These are phyloP conservation scores for Trissoscelio sp. DNA, from an alignment of 2,888 invertebrate species.

Conservation along the genomic window DNA sequence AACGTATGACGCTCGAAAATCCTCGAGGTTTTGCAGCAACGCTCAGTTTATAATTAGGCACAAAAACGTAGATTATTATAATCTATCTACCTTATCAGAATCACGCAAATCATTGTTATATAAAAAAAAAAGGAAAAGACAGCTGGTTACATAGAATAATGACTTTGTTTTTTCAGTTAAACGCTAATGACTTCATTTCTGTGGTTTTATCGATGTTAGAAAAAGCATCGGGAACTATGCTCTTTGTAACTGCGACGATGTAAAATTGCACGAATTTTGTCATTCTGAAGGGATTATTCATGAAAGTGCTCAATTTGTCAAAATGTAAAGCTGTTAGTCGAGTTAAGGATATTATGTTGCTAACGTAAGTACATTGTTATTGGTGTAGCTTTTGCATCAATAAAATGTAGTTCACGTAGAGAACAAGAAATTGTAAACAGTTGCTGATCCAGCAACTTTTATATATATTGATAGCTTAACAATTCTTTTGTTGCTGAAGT, in stretches of 20 bases:
- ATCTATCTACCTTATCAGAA: too few relatives aligned
- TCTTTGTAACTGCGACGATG: too few relatives aligned
- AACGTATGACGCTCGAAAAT: background rate
- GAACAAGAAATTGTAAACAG: too few relatives aligned
- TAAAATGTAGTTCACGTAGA: too few relatives aligned
- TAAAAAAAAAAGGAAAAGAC: background rate
- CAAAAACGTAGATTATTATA: background rate
- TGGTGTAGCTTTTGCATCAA: too few relatives aligned
- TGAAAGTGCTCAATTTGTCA: background rate
- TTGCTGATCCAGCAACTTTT: too few relatives aligned
- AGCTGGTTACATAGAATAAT: background rate
- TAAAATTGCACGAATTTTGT: background rate
- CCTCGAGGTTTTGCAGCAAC: background rate
- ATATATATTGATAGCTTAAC: too few relatives aligned
- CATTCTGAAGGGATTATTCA: background rate
- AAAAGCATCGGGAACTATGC: background rate
- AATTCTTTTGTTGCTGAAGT: too few relatives aligned
- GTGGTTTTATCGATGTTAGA: background rate
- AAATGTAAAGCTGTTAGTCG: conserved; percentile 3
- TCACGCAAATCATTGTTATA: background rate
- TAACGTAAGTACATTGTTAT: background rate
- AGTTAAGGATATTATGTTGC: conserved; percentile 10
- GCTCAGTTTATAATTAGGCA: conserved; percentile 1
- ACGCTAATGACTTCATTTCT: background rate
- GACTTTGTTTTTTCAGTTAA: conserved; percentile 48